Base-by-base conservation (phyloP, 1,140 invertebrate genomes). In the Papilio machaon region DNA sequence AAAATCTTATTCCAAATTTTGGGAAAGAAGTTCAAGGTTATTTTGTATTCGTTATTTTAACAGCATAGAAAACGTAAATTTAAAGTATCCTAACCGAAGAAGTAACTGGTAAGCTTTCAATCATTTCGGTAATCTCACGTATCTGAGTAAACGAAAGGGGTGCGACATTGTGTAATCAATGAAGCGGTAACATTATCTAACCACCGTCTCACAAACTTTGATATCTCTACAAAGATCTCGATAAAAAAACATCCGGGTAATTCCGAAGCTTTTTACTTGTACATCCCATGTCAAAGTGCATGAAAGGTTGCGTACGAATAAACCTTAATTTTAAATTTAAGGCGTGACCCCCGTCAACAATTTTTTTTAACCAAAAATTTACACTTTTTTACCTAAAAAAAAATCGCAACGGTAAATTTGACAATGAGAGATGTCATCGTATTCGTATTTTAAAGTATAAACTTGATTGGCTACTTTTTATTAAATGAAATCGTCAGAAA, bases 311-410 rank as follows among this genome's bases (percentile, higher is more conserved):
- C 86, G 82, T 88, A 84, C 88, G 85, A 90, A 89, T 90, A 93
- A 91, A 90, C 90, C 90, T 90, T 94, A 94, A 94, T 94, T 94
- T 94, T 94, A 85, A 92, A 91, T 89, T 64, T 89, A 82, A 87
- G 91, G 92, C 91, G 91, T 93, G 92, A 94, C 92, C 93, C 93
- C 91, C 91, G 89, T 94, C 93, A 94, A 91, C 92, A 89, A 86
- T 90, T 91, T 92, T 92, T 93, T 94, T 84, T 58, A 75, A 79
- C 19, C 67, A 86, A 82, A 88, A 91, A 87, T 92, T 91, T 89
- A 89, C 87, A 91, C 87, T 92, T 94, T 94, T 92, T 91, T 88
- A 84, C 80, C 84, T 70, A 84, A 91, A 91, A 90, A 89, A 82
- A 67, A 70, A 80, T 81, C 80, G 86, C 90, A 94, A 93, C 93